Percentiles rank a stretch among this genome's conserved stretches.
These are phyloP conservation scores for Monomorium pharaonis DNA, from an alignment of 1,140 invertebrate species.

Conservation along the genomic window DNA sequence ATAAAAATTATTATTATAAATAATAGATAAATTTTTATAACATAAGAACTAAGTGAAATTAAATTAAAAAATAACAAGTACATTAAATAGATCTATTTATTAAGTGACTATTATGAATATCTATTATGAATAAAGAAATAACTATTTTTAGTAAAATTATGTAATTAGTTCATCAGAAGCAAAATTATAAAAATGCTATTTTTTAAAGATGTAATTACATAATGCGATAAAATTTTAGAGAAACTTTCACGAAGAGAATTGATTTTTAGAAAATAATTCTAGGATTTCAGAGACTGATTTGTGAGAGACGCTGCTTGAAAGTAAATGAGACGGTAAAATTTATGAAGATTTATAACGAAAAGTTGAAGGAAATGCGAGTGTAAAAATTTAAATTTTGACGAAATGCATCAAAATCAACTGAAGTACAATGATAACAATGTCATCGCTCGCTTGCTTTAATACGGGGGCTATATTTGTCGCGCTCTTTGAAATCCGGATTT, in stretches of 20 bases:
- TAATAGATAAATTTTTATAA: not conserved
- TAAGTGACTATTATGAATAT: too few species aligned
- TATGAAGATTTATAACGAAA: too few species aligned
- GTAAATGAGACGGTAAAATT: not conserved
- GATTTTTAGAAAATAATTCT: not conserved
- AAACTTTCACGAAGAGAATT: not conserved
- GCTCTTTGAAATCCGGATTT: constrained; percentile 6
- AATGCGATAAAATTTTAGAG: not conserved
- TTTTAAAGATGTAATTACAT: not conserved
- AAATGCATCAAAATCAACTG: not conserved
- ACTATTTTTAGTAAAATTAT: not conserved
- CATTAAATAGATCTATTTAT: not conserved
- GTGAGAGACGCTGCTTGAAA: not conserved
- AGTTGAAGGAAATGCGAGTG: not conserved
- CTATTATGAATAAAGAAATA: not conserved
- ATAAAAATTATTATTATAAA: not conserved
- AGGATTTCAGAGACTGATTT: not conserved
- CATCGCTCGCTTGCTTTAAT: not conserved
- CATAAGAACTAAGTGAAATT: not conserved
- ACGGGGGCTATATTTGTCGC: not conserved
- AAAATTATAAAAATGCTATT: not conserved
- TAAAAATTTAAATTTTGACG: not conserved
- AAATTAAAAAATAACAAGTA: not conserved
- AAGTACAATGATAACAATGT: not conserved
- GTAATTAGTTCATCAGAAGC: too few species aligned